Evolutionary conservation across 1,140 invertebrate species (phyloP).

Genomic region (Belonocnema kinseyi): DNA sequence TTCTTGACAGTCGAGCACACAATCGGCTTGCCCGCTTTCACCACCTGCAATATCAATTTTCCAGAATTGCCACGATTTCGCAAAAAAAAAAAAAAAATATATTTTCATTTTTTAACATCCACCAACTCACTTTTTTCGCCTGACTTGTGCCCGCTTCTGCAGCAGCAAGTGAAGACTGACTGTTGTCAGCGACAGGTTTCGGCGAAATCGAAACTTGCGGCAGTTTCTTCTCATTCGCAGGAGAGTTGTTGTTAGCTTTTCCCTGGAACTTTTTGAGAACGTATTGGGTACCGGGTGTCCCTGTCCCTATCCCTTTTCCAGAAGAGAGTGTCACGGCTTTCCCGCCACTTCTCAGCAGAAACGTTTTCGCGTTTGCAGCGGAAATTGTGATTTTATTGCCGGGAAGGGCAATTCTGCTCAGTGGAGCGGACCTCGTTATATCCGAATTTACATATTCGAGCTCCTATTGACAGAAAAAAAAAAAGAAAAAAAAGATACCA

Average conservation of each 20-base stretch:
- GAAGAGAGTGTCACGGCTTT: conserved; percentile 61
- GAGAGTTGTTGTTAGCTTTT: neutral
- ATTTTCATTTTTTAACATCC: too few relatives aligned
- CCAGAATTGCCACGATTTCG: too few relatives aligned
- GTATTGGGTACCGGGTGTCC: conserved; percentile 54
- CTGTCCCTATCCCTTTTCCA: conserved; percentile 50
- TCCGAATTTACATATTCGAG: neutral
- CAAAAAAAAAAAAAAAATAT: too few relatives aligned
- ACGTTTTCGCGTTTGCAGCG: conserved; percentile 50
- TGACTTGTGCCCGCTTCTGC: conserved; percentile 3
- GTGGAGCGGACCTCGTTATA: neutral
- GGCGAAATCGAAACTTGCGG: neutral
- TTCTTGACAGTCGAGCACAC: conserved; percentile 34
- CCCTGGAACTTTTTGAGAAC: conserved; percentile 60
- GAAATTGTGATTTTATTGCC: conserved; percentile 45
- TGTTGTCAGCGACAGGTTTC: neutral
- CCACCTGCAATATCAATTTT: neutral
- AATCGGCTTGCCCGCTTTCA: neutral
- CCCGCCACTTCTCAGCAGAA: conserved; percentile 52
- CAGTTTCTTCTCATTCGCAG: neutral
- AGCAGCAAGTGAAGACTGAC: too few relatives aligned
- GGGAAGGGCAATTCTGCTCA: neutral
- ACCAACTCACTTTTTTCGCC: neutral
- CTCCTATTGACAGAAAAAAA: too few relatives aligned
- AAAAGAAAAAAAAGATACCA: too few relatives aligned